Evolutionary conservation across 1,140 invertebrate species (phyloP).

Genomic region (Geopemphigus sp.): DNA sequence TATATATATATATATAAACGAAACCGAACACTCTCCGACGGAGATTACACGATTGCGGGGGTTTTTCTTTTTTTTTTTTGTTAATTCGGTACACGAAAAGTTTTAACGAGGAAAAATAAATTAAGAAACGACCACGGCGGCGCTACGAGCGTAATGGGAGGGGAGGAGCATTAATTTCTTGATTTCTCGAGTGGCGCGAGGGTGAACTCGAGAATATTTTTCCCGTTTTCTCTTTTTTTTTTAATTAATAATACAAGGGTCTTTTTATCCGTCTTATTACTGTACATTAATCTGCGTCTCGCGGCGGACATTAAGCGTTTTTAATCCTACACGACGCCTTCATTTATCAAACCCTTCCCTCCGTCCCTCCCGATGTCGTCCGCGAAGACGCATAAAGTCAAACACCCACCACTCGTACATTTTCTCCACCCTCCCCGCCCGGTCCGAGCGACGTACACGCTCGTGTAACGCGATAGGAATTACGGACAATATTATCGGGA

Average conservation of each 20-base stretch:
- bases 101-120: conserved; percentile 50
- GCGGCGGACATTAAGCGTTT: conserved; percentile 42
- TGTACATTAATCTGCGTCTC: conserved; percentile 45
- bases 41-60: conserved; percentile 29
- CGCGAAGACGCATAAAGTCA: conserved; percentile 8
- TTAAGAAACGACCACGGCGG: conserved; percentile 22
- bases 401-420: not conserved
- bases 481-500: too few species aligned
- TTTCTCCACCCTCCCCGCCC: too few species aligned
- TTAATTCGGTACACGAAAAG: conserved; percentile 10
- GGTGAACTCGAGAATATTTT: not conserved
- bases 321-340: conserved; percentile 44
- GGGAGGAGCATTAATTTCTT: conserved; percentile 30
- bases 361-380: too few species aligned
- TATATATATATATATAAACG: not conserved
- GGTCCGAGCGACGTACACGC: not conserved
- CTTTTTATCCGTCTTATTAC: conserved; percentile 47
- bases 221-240: not conserved
- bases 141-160: not conserved
- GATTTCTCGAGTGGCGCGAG: conserved; percentile 29
- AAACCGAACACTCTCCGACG: not conserved
- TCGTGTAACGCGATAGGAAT: too few species aligned
- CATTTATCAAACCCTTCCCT: conserved; percentile 13
- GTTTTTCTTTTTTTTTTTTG: conserved; percentile 12
- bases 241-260: conserved; percentile 44